These are phyloP conservation scores for Leptinotarsa juncta DNA, from an alignment of 2,888 invertebrate genomes.

Conservation along the genomic window DNA sequence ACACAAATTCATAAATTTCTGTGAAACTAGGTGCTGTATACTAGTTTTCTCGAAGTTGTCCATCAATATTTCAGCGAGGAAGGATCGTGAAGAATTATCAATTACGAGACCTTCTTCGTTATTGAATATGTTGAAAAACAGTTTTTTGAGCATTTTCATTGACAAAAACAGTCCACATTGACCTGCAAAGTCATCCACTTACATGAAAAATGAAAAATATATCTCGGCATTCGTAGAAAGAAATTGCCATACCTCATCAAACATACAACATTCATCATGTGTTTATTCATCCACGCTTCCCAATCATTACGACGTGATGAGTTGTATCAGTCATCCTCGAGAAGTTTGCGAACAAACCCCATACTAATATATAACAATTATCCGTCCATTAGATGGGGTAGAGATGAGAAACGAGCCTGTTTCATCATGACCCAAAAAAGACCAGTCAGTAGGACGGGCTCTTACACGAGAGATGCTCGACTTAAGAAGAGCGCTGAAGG, in stretches of 20 bases:
- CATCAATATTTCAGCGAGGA: no score
- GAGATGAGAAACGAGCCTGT: constrained; percentile 36
- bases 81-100: no score
- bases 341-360: constrained; percentile 15
- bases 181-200: no score
- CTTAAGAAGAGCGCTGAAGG: constrained; percentile 50
- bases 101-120: no score
- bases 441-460: constrained; percentile 36
- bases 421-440: constrained; percentile 37
- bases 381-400: constrained; percentile 5
- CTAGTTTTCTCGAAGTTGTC: no score
- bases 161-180: no score
- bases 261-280: neutral
- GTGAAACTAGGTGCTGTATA: no score
- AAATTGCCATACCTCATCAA: neutral
- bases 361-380: constrained; percentile 19
- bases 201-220: no score
- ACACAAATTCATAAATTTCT: no score
- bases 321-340: neutral
- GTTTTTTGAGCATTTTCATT: no score
- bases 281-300: neutral
- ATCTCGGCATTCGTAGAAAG: no score
- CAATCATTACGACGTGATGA: neutral
- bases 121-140: no score
- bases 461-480: constrained; percentile 56